Conservation (phyloP, 2,888 invertebrate genomes). For the Lagria hirta region DNA sequence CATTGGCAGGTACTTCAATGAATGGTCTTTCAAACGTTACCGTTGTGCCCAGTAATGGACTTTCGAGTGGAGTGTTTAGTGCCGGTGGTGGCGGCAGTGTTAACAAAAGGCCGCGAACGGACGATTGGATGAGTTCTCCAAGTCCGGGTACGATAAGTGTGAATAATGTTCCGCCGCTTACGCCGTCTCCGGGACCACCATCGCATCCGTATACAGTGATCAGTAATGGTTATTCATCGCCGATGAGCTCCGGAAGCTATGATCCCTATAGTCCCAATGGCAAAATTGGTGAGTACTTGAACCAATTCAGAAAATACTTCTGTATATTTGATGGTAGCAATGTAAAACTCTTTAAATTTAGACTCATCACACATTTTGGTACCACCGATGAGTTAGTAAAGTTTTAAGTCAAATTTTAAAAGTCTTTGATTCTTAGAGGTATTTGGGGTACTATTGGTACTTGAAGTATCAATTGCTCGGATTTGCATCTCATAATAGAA, state of each 20-base stretch:
- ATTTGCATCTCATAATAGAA: too few relatives aligned
- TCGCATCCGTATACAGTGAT: slow-evolving; percentile 57
- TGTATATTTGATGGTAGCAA: too few relatives aligned
- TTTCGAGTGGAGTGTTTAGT: slow-evolving; percentile 39
- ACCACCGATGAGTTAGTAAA: too few relatives aligned
- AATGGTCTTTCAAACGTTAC: slow-evolving; percentile 50
- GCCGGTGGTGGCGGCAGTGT: slow-evolving; percentile 27
- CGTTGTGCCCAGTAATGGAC: slow-evolving; percentile 47
- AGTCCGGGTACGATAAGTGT: slow-evolving; percentile 62
- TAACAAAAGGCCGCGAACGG: slow-evolving; percentile 59
- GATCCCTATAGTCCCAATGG: slow-evolving; percentile 88
- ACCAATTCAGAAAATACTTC: too few relatives aligned
- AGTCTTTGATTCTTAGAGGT: too few relatives aligned
- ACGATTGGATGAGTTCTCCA: slow-evolving; percentile 67
- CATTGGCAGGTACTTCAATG: slow-evolving; percentile 47
- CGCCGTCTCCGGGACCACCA: slow-evolving; percentile 67
- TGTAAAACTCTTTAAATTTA: too few relatives aligned
- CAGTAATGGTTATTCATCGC: slow-evolving; percentile 81
- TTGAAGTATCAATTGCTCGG: too few relatives aligned
- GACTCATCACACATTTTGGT: too few relatives aligned
- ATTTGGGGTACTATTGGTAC: too few relatives aligned
- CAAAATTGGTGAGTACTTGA: slow-evolving; percentile 75
- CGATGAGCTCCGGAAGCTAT: slow-evolving; percentile 85
- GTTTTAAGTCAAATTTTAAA: too few relatives aligned
- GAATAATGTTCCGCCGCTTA: slow-evolving; percentile 59